Evolutionary conservation across 2,113 vertebrate genomes (phyloP).

Genomic region (Aix galericulata): DNA sequence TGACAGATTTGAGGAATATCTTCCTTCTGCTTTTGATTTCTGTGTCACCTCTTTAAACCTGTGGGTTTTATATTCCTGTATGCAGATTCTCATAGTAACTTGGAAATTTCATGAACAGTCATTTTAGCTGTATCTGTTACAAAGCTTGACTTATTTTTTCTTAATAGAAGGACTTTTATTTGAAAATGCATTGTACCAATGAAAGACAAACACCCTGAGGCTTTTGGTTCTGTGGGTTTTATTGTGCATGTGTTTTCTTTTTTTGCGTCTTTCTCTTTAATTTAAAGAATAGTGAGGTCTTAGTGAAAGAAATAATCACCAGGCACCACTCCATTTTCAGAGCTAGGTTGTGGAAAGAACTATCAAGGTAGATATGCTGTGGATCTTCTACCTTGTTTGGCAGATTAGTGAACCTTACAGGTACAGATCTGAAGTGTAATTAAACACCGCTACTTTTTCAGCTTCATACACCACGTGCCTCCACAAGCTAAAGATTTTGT

Average conservation of each 20-base stretch:
- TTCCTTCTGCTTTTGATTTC: background rate
- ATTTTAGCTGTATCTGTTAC: background rate
- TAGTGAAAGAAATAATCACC: background rate
- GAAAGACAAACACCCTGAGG: background rate
- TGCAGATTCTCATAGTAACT: background rate
- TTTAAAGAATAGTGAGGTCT: background rate
- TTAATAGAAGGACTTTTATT: background rate
- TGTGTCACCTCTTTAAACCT: background rate
- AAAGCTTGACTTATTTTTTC: background rate
- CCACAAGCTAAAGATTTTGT: background rate
- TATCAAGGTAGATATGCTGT: background rate
- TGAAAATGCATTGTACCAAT: background rate
- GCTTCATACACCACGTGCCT: background rate
- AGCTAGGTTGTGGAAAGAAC: background rate
- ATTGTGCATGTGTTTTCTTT: no score
- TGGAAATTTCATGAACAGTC: background rate
- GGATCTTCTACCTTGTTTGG: background rate
- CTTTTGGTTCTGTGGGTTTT: background rate
- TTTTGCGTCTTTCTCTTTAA: background rate
- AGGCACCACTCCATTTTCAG: background rate
- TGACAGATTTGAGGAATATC: background rate
- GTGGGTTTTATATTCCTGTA: background rate
- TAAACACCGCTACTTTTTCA: background rate
- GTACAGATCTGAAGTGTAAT: background rate
- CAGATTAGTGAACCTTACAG: background rate